Percentiles rank a stretch among this genome's conserved stretches.
Evolutionary conservation across 2,797 vertebrate genomes (phyloP).

Genomic region (Esox masquinongy): DNA sequence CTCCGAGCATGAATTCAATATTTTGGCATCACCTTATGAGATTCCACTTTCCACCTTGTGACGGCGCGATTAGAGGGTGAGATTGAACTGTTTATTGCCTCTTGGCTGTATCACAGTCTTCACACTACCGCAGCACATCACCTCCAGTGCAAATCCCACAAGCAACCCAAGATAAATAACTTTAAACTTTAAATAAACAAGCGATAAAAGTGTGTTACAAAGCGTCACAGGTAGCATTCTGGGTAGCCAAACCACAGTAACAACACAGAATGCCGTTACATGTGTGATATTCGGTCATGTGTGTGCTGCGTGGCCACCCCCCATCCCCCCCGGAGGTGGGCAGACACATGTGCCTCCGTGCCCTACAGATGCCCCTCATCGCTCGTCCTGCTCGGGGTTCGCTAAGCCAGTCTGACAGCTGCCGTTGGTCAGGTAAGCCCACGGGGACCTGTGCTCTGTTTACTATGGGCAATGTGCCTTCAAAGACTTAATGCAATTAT

Average conservation of each 20-base stretch:
- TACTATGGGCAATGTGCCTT: constrained; percentile 45
- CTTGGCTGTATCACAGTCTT: constrained; percentile 47
- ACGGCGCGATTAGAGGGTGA: constrained; percentile 64
- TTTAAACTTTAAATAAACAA: too few species aligned
- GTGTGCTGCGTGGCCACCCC: neutral
- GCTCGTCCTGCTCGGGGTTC: neutral
- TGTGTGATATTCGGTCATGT: neutral
- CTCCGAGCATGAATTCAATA: constrained; percentile 45
- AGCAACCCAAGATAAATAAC: neutral
- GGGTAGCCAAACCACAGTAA: neutral
- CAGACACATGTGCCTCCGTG: constrained; percentile 3
- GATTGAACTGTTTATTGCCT: constrained; percentile 70
- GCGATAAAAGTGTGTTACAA: neutral
- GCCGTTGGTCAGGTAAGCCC: constrained; percentile 9
- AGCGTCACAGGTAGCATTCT: neutral
- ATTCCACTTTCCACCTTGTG: constrained; percentile 52
- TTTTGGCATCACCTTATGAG: constrained; percentile 51
- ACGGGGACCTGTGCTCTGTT: constrained; percentile 41
- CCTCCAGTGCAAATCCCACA: neutral
- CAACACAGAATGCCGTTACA: neutral
- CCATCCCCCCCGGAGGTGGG: neutral
- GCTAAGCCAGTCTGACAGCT: constrained; percentile 17
- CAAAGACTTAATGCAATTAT: constrained; percentile 58
- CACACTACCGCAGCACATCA: constrained; percentile 34
- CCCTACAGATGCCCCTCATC: constrained; percentile 7